Base-by-base conservation (phyloP, 2,888 invertebrate species). In the Girardia tigrina region DNA sequence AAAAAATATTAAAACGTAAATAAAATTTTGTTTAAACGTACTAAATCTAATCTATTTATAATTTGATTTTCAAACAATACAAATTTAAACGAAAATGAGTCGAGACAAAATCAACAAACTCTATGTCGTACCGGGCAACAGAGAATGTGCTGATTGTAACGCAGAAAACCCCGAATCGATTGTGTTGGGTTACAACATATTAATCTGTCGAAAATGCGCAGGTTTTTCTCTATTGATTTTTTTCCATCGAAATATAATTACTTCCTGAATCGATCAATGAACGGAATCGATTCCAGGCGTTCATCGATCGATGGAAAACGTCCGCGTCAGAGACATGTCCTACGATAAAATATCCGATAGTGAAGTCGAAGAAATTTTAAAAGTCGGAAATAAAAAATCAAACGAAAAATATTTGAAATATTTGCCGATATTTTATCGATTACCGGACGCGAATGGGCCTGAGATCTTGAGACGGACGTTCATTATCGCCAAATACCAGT, bases 381-480 rank as follows among this genome's bases (percentile, higher is more conserved):
- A 56, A n/a, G n/a, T 56, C 23, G 56, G 56, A 4, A 56, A 56
- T 56, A 56, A 56, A 56, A 56, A 56, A 56, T 56, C 56, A 8
- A 56, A 56, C 23, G 56, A 56, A 20, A 16, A 20, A 20, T 56
- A 56, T 56, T 56, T 56, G n/a, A 56, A 16, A 56, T 56, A 8
- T 56, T n/a, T 56, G 56, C 56, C 56, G 23, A 56, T 56, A 56
- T 56, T 56, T 56, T 56, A 56, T 56, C 56, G 56, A 56, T 56
- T 56, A 56, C 56, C 56, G 4, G 4, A 56, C 23, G n/a, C 56
- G 6, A 12, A 56, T 56, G 56, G 56, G n/a, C 56, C 56, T 20
- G 56, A 56, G 23, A 56, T 56, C 23, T 23, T 56, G 4, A 4
- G 56, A 12, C 56, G 56, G n/a, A 20, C 56, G 4, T 56, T 56